These are phyloP conservation scores for Protonemura montana DNA, from an alignment of 2,888 invertebrate genomes.

Conservation along the genomic window DNA sequence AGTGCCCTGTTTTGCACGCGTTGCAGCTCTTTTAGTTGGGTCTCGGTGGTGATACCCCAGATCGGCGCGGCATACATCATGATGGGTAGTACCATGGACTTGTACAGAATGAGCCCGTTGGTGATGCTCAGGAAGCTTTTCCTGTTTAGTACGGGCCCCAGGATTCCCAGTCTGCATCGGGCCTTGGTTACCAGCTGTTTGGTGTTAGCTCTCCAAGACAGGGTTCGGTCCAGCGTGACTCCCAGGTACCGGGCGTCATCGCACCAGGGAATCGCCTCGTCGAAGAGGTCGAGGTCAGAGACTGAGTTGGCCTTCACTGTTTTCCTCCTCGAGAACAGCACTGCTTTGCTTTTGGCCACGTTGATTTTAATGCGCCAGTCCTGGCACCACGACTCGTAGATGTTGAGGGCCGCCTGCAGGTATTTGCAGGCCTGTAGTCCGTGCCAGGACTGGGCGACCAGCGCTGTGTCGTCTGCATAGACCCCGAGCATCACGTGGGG, in stretches of 20 bases:
- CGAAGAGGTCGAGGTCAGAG: slow-evolving; percentile 38
- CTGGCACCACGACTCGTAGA: slow-evolving; percentile 41
- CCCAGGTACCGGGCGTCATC: slow-evolving; percentile 51
- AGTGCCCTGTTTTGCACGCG: slow-evolving; percentile 15
- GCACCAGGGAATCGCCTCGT: slow-evolving; percentile 30
- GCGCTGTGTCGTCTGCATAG: slow-evolving; percentile 50
- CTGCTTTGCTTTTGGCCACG: slow-evolving; percentile 44
- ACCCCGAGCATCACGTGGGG: slow-evolving; percentile 36
- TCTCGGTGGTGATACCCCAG: neutral
- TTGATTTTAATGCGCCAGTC: slow-evolving; percentile 48
- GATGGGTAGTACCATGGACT: slow-evolving; percentile 1
- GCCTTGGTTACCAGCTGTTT: slow-evolving; percentile 36
- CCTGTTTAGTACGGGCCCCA: neutral
- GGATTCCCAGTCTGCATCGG: slow-evolving; percentile 43
- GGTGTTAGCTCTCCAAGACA: slow-evolving; percentile 50
- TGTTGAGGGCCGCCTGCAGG: slow-evolving; percentile 29
- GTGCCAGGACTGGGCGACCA: slow-evolving; percentile 27
- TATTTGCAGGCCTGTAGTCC: neutral
- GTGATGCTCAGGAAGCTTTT: neutral
- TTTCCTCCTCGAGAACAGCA: slow-evolving; percentile 41
- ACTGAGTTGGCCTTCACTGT: slow-evolving; percentile 41
- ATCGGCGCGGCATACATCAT: slow-evolving; percentile 15
- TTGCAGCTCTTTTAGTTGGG: slow-evolving; percentile 28
- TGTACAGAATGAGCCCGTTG: neutral
- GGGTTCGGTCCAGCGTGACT: slow-evolving; percentile 49